Evolutionary conservation across 1,140 invertebrate genomes (phyloP), one percentile per base, ranked within the genome.

Genomic region (Oreohelix idahoensis): DNA sequence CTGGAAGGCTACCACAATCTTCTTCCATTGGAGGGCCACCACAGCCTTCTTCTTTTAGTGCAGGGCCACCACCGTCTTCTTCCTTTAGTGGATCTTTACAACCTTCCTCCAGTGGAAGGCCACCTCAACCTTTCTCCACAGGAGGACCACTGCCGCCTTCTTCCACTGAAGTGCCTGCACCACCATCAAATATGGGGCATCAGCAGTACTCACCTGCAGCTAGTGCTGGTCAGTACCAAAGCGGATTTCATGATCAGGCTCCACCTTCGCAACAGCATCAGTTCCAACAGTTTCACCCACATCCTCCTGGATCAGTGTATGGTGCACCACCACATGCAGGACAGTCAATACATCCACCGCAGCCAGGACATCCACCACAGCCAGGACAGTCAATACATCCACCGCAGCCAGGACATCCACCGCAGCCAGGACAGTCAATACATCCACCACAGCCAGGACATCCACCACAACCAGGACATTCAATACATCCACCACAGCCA

Each of bases 361-460:
- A 58, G 4, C 8, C 10, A 58, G 15, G 15, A 26, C 26, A 58
- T 58, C 1, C 17, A 4, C 4, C 26, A 26, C 51, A 2, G n/a
- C n/a, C 51, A 58, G 17, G 26, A 23, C 79, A 81, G 32, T 58
- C 78, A 53, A 39, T 63, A 53, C 77, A 58, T 20, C 51, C 51
- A 58, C 51, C 51, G 20, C 26, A 58, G 4, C 8, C 10, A 58
- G 15, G 15, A 26, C 26, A 58, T 58, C 51, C 51, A 15, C 51
- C 51, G 20, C 51, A 15, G 8, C 26, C 51, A 58, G 17, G 26
- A 23, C 79, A 81, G 32, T 58, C 78, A 53, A 39, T 63, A 53
- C 77, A 58, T 20, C 51, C 51, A 58, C 51, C 51, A 58, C 26
- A 58, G 4, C 8, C 10, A 58, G 15, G 15, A 26, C 26, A 58